A percentile compares a stretch with the other conserved stretches of the same genome.
These are phyloP conservation scores for Drosophila koepferae DNA, from an alignment of 2,888 invertebrate species.

Conservation along the genomic window DNA sequence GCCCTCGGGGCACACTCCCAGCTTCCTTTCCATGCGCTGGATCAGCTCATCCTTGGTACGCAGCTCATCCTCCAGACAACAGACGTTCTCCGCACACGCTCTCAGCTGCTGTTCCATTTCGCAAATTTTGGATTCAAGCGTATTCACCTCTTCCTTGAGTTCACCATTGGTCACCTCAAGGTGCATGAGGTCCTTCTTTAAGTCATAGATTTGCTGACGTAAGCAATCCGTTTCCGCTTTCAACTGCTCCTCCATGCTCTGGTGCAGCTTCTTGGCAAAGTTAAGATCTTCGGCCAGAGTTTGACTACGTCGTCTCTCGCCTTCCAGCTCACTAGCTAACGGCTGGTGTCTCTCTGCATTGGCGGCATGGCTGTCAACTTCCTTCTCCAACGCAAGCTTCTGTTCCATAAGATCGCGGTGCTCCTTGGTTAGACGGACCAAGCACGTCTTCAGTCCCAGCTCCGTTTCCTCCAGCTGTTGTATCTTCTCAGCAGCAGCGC, in stretches of 20 bases:
- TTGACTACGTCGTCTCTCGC: constrained; percentile 78
- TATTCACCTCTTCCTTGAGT: constrained; percentile 89
- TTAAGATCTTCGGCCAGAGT: constrained; percentile 86
- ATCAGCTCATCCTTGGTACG: constrained; percentile 83
- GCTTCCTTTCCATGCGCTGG: constrained; percentile 71
- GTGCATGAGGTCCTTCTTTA: constrained; percentile 87
- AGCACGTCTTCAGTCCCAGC: constrained; percentile 86
- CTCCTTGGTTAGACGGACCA: constrained; percentile 87
- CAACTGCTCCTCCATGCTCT: constrained; percentile 85
- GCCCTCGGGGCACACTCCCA: constrained; percentile 74
- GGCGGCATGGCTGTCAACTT: constrained; percentile 86
- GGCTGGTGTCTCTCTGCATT: constrained; percentile 85
- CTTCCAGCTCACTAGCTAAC: constrained; percentile 78
- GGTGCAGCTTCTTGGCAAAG: constrained; percentile 85
- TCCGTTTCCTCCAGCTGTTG: constrained; percentile 87
- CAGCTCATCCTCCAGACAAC: constrained; percentile 87
- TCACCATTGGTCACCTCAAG: constrained; percentile 89
- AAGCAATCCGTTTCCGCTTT: constrained; percentile 86
- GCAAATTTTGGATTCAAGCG: constrained; percentile 87
- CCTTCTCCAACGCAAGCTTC: constrained; percentile 85
- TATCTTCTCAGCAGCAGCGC: constrained; percentile 86
- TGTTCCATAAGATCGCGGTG: constrained; percentile 86
- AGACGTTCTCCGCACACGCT: constrained; percentile 87
- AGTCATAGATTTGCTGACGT: constrained; percentile 86
- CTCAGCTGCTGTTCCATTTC: constrained; percentile 87